A percentile compares a stretch with the other conserved stretches of the same genome.
Evolutionary conservation across 2,888 invertebrate species (phyloP).

Genomic region (Thymelicus lineola): DNA sequence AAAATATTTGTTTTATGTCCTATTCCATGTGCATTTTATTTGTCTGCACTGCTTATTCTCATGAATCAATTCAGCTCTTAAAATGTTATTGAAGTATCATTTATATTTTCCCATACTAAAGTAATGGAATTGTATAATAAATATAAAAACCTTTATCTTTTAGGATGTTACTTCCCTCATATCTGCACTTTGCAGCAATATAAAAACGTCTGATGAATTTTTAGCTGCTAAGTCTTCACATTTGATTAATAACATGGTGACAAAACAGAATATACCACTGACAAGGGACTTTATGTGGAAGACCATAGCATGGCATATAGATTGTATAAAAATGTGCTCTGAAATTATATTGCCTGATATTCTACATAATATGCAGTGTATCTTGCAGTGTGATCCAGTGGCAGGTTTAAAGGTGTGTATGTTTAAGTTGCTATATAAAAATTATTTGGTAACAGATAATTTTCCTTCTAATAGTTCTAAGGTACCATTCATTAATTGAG

Average conservation of each 20-base stretch:
- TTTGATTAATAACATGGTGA: constrained; percentile 82
- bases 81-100: too few species aligned
- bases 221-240: constrained; percentile 85
- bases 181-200: constrained; percentile 65
- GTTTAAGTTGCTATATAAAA: too few species aligned
- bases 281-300: constrained; percentile 59
- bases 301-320: constrained; percentile 74
- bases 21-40: too few species aligned
- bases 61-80: too few species aligned
- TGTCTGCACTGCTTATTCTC: too few species aligned
- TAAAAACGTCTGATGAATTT: constrained; percentile 78
- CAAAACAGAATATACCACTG: constrained; percentile 80
- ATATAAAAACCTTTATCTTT: constrained; percentile 44
- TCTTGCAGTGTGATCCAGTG: constrained; percentile 61
- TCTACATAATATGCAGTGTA: constrained; percentile 71
- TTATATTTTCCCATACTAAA: too few species aligned
- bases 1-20: too few species aligned
- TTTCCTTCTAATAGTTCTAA: too few species aligned
- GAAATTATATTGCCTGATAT: constrained; percentile 73
- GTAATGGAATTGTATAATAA: too few species aligned
- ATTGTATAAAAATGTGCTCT: constrained; percentile 70
- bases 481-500: too few species aligned
- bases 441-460: too few species aligned
- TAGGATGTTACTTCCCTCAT: constrained; percentile 69
- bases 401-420: constrained; percentile 60